Evolutionary conservation across 2,888 invertebrate genomes (phyloP).

Genomic region (Aspidiotus rigidus): DNA sequence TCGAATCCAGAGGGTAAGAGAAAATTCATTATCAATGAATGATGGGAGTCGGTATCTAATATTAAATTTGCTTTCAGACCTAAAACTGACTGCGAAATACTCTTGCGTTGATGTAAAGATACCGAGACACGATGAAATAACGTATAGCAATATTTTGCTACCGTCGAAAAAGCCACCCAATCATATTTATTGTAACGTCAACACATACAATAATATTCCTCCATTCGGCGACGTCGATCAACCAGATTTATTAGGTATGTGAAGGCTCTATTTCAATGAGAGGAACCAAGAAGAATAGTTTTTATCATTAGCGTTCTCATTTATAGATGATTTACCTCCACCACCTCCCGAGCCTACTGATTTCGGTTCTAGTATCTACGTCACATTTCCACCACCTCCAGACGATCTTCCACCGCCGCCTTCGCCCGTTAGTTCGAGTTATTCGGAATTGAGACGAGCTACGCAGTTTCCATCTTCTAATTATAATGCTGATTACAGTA

Average conservation of each 20-base stretch:
- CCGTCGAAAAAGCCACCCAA: constrained; percentile 18
- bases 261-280: not conserved
- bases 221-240: constrained; percentile 38
- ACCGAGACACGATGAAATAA: constrained; percentile 18
- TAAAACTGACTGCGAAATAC: not conserved
- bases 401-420: constrained; percentile 73
- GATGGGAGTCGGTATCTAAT: too few species aligned
- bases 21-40: too few species aligned
- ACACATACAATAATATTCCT: constrained; percentile 38
- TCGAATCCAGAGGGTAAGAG: not conserved
- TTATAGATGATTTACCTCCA: constrained; percentile 52
- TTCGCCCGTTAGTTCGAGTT: constrained; percentile 82
- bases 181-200: constrained; percentile 34
- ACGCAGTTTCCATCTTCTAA: constrained; percentile 52
- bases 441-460: constrained; percentile 74
- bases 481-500: constrained; percentile 49
- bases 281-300: not conserved
- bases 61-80: not conserved
- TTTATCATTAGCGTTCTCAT: constrained; percentile 14
- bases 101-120: not conserved
- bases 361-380: constrained; percentile 43
- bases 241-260: constrained; percentile 23
- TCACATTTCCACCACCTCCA: constrained; percentile 45
- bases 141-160: constrained; percentile 25
- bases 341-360: constrained; percentile 51